phyloP scores from a whole-genome alignment of 1,140 invertebrate genomes.

The Chionoecetes opilio region DNA sequence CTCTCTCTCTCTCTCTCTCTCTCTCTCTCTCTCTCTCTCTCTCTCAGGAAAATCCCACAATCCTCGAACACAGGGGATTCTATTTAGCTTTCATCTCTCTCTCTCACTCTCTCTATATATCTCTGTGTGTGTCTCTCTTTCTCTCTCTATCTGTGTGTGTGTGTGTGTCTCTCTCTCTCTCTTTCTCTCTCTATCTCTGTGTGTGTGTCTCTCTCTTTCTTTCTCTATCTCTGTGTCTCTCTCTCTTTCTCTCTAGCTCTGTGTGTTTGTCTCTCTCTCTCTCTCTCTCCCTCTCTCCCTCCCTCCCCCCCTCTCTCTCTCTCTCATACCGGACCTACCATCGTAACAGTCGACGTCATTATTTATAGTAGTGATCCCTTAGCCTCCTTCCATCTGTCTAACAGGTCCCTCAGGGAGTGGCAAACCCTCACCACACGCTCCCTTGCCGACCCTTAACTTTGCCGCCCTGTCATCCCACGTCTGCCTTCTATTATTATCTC shows the following conservation, averaged over 20 bases:
- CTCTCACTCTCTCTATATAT: not conserved
- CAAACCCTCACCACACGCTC: not conserved
- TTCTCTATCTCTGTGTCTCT: not conserved
- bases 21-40: constrained; percentile 51
- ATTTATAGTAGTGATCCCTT: constrained; percentile 45
- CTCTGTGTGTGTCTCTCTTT: constrained; percentile 9
- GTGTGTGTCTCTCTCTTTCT: not conserved
- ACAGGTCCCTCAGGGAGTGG: constrained; percentile 46
- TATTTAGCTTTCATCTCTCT: too few species aligned
- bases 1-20: not conserved
- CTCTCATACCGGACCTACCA: not conserved
- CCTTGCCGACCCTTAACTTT: not conserved
- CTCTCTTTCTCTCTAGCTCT: not conserved
- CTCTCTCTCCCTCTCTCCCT: not conserved
- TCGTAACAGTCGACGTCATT: constrained; percentile 44
- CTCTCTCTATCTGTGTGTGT: not conserved
- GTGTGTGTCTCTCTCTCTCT: not conserved
- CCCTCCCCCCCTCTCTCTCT: not conserved
- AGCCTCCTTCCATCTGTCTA: constrained; percentile 41
- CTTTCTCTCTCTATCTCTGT: not conserved
- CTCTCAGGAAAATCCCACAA: not conserved
- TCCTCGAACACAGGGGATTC: not conserved
- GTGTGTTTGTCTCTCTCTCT: not conserved
- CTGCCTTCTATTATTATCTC: too few species aligned
- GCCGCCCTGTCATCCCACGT: not conserved